Evolutionary conservation across 2,888 invertebrate species (phyloP).

Genomic region (Idaea aversata): DNA sequence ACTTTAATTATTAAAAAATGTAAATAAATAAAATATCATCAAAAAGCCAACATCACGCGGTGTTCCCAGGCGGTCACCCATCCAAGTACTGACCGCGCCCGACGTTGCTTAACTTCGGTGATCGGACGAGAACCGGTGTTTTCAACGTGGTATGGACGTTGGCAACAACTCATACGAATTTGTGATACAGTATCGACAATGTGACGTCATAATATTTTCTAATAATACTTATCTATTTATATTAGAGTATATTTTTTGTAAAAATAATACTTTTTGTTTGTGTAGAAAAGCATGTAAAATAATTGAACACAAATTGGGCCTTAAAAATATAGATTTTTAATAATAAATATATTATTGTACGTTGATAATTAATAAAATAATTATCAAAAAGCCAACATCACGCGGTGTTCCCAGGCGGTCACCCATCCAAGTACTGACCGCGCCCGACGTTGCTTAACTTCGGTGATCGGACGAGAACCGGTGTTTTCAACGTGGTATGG

Average conservation of each 20-base stretch:
- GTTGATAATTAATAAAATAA: background rate
- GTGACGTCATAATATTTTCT: too few relatives aligned
- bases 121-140: constrained; percentile 69
- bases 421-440: constrained; percentile 76
- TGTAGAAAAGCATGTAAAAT: too few relatives aligned
- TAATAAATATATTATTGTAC: too few relatives aligned
- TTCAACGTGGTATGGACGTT: constrained; percentile 16
- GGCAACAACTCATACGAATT: background rate
- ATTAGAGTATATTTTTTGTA: too few relatives aligned
- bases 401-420: constrained; percentile 64
- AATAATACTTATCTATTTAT: too few relatives aligned
- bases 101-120: constrained; percentile 71
- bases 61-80: constrained; percentile 70
- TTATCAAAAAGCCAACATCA: constrained; percentile 30
- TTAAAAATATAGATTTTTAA: too few relatives aligned
- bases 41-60: constrained; percentile 45
- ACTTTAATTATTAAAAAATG: too few relatives aligned
- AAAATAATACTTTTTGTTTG: too few relatives aligned
- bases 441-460: constrained; percentile 75
- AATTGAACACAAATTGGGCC: too few relatives aligned
- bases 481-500: constrained; percentile 62
- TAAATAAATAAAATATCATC: background rate
- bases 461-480: constrained; percentile 75
- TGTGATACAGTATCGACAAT: background rate
- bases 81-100: constrained; percentile 70